Evolutionary conservation across 2,888 invertebrate genomes (phyloP), one percentile per base, ranked within the genome.

Genomic region (Villa cingulata): DNA sequence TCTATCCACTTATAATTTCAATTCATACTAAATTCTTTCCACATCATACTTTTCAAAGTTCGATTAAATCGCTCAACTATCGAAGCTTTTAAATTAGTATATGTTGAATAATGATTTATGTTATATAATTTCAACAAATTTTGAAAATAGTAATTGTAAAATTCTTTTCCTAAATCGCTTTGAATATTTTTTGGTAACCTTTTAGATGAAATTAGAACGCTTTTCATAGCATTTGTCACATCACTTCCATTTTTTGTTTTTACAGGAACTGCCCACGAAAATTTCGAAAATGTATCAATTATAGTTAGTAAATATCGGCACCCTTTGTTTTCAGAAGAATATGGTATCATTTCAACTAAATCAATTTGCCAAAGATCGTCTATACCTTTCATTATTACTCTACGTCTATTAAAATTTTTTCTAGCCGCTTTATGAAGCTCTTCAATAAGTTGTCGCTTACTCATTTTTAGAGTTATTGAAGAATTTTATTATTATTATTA

Each of bases 201-300:
- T n/a, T 53, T 41, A 7, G 38, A 17, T 29, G 7, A 27, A 32
- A 15, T 4, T 6, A 36, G 20, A 18, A 43, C 15, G 4, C 9
- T 19, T 36, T 36, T 4, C 43, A 49, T 51, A 20, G 45, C 48
- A 34, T 48, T 45, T 37, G 48, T 40, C 14, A 50, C 45, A 27
- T 48, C 43, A 40, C 40, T 45, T 18, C 50, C 61, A 44, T 46
- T 55, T 58, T 65, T 65, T 15, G 51, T 57, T 55, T 65, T 66
- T 9, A 65, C 37, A 5, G 64, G 60, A 39, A 54, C 46, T 34
- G 58, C 58, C 62, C 62, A 69, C 6, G 62, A 58, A 57, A 55
- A 68, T 56, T 69, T 68, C 4, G 64, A 65, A 55, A 65, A 66
- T 27, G 55, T 53, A 55, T 68, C 64, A 38, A 65, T 68, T 16